Conservation (phyloP, 2,888 invertebrate genomes). For the Andrena bicolor region DNA sequence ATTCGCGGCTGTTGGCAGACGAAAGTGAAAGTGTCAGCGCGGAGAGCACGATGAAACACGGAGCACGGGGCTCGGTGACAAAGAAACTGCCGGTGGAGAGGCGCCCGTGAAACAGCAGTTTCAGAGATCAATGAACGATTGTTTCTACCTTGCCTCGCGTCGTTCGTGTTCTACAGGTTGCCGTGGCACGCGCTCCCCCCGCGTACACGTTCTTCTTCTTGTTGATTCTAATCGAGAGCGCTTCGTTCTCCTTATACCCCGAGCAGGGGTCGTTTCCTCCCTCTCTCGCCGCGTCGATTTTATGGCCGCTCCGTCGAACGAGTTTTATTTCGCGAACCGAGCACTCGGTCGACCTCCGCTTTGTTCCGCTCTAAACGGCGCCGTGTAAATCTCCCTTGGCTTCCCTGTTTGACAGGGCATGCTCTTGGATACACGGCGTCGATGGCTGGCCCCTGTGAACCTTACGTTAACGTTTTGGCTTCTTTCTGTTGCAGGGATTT, state of each 20-base stretch:
- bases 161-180: constrained; percentile 66
- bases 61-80: constrained; percentile 33
- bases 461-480: background rate
- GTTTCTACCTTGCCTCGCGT: constrained; percentile 52
- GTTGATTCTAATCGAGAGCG: constrained; percentile 62
- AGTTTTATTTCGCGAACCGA: constrained; percentile 10
- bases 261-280: background rate
- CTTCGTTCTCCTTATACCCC: constrained; percentile 42
- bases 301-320: constrained; percentile 16
- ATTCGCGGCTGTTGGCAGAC: constrained; percentile 11
- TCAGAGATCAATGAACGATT: constrained; percentile 70
- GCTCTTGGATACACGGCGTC: no score
- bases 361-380: no score
- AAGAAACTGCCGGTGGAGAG: constrained; percentile 48
- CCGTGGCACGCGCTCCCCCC: constrained; percentile 34
- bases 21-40: constrained; percentile 35
- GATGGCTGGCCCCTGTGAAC: background rate
- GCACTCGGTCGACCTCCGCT: background rate
- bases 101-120: constrained; percentile 61
- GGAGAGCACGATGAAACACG: constrained; percentile 42
- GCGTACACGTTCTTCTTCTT: constrained; percentile 29
- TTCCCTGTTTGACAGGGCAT: no score
- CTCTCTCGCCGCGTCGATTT: constrained; percentile 10
- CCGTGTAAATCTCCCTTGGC: no score
- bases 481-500: constrained; percentile 86